These are phyloP conservation scores for Drosophila parthenogenetica DNA, from an alignment of 2,888 invertebrate genomes.

Conservation along the genomic window DNA sequence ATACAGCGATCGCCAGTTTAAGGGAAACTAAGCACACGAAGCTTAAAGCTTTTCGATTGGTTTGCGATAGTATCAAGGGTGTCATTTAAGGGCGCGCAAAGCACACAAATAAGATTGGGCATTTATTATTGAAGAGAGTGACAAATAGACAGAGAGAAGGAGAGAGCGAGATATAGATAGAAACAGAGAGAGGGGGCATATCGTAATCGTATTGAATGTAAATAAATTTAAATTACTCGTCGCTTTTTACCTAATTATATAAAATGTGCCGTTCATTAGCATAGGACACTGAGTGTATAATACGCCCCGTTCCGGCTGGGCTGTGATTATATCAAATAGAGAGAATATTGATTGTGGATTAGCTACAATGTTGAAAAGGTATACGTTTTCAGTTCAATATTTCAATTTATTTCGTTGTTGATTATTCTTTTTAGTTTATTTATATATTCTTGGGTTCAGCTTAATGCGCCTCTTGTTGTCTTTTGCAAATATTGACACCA, in stretches of 20 bases:
- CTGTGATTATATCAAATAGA: slow-evolving; percentile 73
- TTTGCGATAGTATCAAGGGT: slow-evolving; percentile 38
- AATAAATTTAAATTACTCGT: slow-evolving; percentile 42
- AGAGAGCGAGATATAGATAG: slow-evolving; percentile 30
- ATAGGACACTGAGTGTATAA: slow-evolving; percentile 85
- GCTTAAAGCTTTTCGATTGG: slow-evolving; percentile 37
- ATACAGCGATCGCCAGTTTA: slow-evolving; percentile 42
- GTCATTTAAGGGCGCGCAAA: slow-evolving; percentile 29
- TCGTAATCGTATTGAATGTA: slow-evolving; percentile 46
- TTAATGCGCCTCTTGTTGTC: slow-evolving; percentile 13
- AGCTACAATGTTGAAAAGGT: slow-evolving; percentile 27
- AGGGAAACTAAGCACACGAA: slow-evolving; percentile 37
- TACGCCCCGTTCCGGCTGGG: slow-evolving; percentile 85
- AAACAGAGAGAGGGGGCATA: slow-evolving; percentile 9
- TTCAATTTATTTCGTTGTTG: slow-evolving; percentile 12
- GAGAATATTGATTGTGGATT: slow-evolving; percentile 56
- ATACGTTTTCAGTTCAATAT: slow-evolving; percentile 7
- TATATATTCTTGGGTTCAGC: slow-evolving; percentile 1
- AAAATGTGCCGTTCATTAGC: slow-evolving; percentile 85
- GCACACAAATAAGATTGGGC: slow-evolving; percentile 39
- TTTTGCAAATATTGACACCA: slow-evolving; percentile 52
- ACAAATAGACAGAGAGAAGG: slow-evolving; percentile 38
- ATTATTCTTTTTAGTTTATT: neutral
- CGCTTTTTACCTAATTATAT: slow-evolving; percentile 85
- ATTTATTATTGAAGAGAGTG: slow-evolving; percentile 18